phyloP scores from a whole-genome alignment of 2,888 invertebrate species.

The Aquatica leii region DNA sequence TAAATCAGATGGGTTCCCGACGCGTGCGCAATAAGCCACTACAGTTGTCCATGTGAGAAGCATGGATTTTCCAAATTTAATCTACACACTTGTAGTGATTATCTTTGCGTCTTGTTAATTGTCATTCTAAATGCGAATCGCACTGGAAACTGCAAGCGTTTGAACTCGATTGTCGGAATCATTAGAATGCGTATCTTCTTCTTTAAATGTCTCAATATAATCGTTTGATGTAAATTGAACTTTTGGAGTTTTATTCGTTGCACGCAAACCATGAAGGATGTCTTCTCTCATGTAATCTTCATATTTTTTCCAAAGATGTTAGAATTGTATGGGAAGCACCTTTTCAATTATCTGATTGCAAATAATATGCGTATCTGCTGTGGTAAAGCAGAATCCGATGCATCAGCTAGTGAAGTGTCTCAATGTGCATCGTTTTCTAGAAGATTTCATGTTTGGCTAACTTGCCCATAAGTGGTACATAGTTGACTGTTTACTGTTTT shows the following conservation, averaged over 20 bases:
- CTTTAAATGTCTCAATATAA: too few species aligned
- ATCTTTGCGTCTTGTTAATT: slow-evolving; percentile 49
- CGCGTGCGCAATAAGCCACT: slow-evolving; percentile 45
- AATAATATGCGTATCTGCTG: slow-evolving; percentile 12
- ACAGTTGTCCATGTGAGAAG: too few species aligned
- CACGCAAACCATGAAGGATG: too few species aligned
- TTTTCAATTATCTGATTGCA: background rate
- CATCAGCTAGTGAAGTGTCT: slow-evolving; percentile 38
- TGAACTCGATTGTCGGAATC: slow-evolving; percentile 32
- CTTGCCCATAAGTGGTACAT: slow-evolving; percentile 25
- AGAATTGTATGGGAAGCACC: background rate
- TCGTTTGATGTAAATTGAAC: slow-evolving; percentile 4
- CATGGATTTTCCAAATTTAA: too few species aligned
- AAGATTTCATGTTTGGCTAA: slow-evolving; percentile 24
- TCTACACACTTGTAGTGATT: slow-evolving; percentile 41
- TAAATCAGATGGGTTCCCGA: slow-evolving; percentile 30
- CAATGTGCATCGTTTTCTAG: slow-evolving; percentile 43
- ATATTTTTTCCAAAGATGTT: slow-evolving; percentile 20
- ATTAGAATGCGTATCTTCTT: slow-evolving; percentile 32
- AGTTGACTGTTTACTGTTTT: slow-evolving; percentile 20
- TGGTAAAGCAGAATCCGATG: slow-evolving; percentile 33
- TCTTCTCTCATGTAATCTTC: slow-evolving; percentile 22
- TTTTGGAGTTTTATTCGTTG: background rate
- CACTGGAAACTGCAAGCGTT: too few species aligned
- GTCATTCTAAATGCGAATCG: slow-evolving; percentile 46